phyloP scores from a whole-genome alignment of 2,797 vertebrate genomes.

The Gallinago stenura region DNA sequence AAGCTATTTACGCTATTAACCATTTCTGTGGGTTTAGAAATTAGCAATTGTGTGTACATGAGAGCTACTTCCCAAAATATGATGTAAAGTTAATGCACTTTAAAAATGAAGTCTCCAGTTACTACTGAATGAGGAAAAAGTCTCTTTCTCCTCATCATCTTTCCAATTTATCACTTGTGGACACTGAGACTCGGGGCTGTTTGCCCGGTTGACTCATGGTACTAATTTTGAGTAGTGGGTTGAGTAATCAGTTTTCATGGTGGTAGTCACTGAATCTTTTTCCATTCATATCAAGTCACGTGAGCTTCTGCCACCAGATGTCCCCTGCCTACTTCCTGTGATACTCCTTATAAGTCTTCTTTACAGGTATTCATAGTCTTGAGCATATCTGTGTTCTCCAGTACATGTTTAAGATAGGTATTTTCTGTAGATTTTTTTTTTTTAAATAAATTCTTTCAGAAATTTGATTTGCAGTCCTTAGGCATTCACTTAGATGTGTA shows the following conservation, averaged over 20 bases:
- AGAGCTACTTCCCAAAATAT: background rate
- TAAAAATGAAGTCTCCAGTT: background rate
- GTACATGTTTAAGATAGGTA: accelerated
- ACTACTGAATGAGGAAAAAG: background rate
- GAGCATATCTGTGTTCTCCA: background rate
- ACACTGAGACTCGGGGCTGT: background rate
- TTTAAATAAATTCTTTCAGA: background rate
- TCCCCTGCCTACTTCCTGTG: background rate
- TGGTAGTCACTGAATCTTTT: background rate
- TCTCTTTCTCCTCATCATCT: background rate
- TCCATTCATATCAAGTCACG: background rate
- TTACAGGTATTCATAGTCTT: background rate
- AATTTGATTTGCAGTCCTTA: background rate
- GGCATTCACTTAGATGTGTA: background rate
- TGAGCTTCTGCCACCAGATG: constrained; percentile 3
- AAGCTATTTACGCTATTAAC: background rate
- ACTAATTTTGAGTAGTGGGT: background rate
- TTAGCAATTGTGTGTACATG: accelerated
- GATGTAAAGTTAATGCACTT: background rate
- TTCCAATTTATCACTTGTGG: background rate
- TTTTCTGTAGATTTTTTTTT: too few species aligned
- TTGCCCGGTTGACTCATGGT: background rate
- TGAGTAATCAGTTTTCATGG: background rate
- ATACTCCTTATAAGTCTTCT: background rate
- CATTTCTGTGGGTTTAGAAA: background rate